Evolutionary conservation across 2,797 vertebrate genomes (phyloP), one percentile per base, ranked within the genome.

Genomic region (Sebastes oblongus): DNA sequence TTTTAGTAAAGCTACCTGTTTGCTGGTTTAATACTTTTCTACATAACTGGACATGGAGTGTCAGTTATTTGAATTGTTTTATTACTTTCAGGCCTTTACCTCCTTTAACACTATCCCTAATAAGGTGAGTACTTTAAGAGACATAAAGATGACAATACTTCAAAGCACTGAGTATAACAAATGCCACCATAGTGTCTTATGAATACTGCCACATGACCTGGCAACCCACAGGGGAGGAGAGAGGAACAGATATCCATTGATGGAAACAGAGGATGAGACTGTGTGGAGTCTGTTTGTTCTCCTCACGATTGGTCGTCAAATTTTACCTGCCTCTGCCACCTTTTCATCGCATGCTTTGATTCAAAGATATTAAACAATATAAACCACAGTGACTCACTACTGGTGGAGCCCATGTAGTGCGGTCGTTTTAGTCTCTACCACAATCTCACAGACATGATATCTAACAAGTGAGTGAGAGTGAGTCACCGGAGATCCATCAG

Each of bases 271-370:
- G 39, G 56, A 36, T n/a, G n/a, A 85, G 72, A 72, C 50, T 64
- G 81, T 73, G 67, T 60, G 25, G 39, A 69, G 83, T 70, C 81
- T 20, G n/a, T 64, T 27, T n/a, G 78, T n/a, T 85, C 59, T 75
- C 65, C 89, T 95, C 84, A 32, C 94, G 8, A 32, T 59, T 1
- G 25, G 27, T 72, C 22, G 93, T 78, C 89, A 95, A 3, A 95
- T 95, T 93, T 90, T 42, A 61, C 90, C 80, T 22, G 12, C 52
- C 25, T n/a, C 77, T 58, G 93, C 64, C 91, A 93, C 72, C 87
- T 84, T 71, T 54, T 83, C 80, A 76, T 77, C 5, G 6, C 24
- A 20, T 65, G 59, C 83, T 93, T 91, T 93, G 91, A 93, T 90
- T 83, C 82, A 67, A 27, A 86, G 72, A 86, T 68, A 90, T 86